phyloP scores from a whole-genome alignment of 2,113 vertebrate species.

The human region DNA sequence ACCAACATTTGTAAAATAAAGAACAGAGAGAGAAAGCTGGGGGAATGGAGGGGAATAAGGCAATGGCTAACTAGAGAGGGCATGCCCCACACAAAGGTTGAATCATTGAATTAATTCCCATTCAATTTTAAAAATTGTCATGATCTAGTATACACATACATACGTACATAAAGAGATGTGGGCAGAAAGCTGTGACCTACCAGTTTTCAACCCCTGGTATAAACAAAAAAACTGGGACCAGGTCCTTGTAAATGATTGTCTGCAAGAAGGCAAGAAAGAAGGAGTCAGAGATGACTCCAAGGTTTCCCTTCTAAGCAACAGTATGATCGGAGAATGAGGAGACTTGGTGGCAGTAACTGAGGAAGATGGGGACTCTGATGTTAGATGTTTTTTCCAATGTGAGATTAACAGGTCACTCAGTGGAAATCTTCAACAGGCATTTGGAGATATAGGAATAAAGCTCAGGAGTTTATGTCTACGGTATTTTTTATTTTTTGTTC shows the following conservation, averaged over 20 bases:
- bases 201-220: background rate
- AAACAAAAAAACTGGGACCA: background rate
- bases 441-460: background rate
- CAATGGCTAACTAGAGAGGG: background rate
- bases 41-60: background rate
- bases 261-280: background rate
- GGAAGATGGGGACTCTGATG: background rate
- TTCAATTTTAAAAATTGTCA: background rate
- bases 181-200: background rate
- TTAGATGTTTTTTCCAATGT: background rate
- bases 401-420: background rate
- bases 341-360: background rate
- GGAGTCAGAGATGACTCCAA: background rate
- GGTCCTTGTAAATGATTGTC: background rate
- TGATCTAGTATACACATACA: background rate
- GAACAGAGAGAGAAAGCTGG: background rate
- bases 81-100: background rate
- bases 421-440: background rate
- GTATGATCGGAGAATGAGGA: background rate
- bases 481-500: background rate
- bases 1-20: background rate
- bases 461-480: background rate
- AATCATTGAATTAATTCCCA: background rate
- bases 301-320: background rate
- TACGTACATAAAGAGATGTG: background rate